Percentiles rank a stretch among this genome's conserved stretches.
These are phyloP conservation scores for Lordiphosa clarofinis DNA, from an alignment of 1,140 invertebrate genomes.

Conservation along the genomic window DNA sequence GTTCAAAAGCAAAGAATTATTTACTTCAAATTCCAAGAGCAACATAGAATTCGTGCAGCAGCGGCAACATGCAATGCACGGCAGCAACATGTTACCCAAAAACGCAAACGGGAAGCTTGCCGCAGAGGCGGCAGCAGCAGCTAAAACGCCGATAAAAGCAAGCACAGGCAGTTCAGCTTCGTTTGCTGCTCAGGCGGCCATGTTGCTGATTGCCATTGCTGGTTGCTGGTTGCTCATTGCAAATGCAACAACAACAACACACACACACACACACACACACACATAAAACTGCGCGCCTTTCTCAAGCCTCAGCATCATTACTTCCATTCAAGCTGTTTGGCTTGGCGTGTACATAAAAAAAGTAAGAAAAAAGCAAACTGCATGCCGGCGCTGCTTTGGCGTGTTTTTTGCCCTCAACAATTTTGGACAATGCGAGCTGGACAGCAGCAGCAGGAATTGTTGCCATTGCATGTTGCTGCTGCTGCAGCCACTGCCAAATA, in stretches of 20 bases:
- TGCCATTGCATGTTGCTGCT: constrained; percentile 62
- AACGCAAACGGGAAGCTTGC: constrained; percentile 16
- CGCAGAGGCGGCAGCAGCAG: constrained; percentile 11
- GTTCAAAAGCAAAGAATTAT: constrained; percentile 63
- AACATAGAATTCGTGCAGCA: constrained; percentile 75
- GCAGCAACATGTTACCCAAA: constrained; percentile 71
- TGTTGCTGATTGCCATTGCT: constrained; percentile 73
- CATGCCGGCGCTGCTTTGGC: constrained; percentile 28
- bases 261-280: too few species aligned
- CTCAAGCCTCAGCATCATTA: constrained; percentile 76
- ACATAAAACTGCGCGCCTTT: constrained; percentile 51
- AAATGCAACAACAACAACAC: constrained; percentile 60
- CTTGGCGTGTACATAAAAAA: constrained; percentile 75
- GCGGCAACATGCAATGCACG: constrained; percentile 48
- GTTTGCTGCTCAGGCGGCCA: constrained; percentile 76
- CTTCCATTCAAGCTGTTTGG: constrained; percentile 77
- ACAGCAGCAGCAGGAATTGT: constrained; percentile 39
- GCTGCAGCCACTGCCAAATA: constrained; percentile 62
- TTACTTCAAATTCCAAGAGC: constrained; percentile 75
- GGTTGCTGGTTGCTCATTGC: constrained; percentile 64
- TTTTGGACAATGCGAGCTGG: constrained; percentile 73
- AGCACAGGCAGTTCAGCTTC: constrained; percentile 71
- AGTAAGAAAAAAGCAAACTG: constrained; percentile 31
- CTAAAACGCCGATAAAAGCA: constrained; percentile 73
- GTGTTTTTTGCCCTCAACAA: constrained; percentile 46